These are phyloP conservation scores for Streblospio benedicti DNA, from an alignment of 1,140 invertebrate genomes.

Conservation along the genomic window DNA sequence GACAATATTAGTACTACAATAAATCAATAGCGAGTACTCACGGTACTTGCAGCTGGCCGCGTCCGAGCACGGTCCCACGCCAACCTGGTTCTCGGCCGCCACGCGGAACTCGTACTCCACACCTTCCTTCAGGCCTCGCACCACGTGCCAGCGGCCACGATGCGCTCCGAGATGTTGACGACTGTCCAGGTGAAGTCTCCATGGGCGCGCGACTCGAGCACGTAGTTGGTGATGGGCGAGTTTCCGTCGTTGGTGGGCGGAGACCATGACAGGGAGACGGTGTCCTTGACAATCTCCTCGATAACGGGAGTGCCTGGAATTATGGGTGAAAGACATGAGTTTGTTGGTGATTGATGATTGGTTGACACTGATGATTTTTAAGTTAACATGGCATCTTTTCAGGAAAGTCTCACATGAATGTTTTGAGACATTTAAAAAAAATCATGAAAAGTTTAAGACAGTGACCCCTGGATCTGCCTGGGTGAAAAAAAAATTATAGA, in stretches of 20 bases:
- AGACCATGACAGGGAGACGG: constrained; percentile 83
- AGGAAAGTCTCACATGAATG: too few relatives aligned
- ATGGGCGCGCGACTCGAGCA: constrained; percentile 53
- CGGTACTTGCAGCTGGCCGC: too few relatives aligned
- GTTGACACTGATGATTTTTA: too few relatives aligned
- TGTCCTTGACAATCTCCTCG: constrained; percentile 84
- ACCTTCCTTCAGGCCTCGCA: constrained; percentile 65
- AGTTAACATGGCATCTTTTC: too few relatives aligned
- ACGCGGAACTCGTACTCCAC: constrained; percentile 91
- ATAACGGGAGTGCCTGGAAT: constrained; percentile 62
- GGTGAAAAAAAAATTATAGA: too few relatives aligned
- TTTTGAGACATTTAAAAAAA: too few relatives aligned
- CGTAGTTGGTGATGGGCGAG: constrained; percentile 18
- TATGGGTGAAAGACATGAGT: too few relatives aligned
- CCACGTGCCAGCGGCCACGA: constrained; percentile 13
- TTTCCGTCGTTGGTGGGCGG: constrained; percentile 66
- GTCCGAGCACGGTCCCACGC: constrained; percentile 81
- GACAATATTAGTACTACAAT: too few relatives aligned
- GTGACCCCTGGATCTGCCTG: too few relatives aligned
- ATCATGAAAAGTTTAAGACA: too few relatives aligned
- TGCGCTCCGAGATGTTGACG: background rate
- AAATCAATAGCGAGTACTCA: too few relatives aligned
- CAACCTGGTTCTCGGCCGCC: constrained; percentile 78
- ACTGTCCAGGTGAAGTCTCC: constrained; percentile 25
- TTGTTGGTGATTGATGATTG: too few relatives aligned